Evolutionary conservation across 2,797 vertebrate species (phyloP).

Genomic region (Spinus olivaceus): DNA sequence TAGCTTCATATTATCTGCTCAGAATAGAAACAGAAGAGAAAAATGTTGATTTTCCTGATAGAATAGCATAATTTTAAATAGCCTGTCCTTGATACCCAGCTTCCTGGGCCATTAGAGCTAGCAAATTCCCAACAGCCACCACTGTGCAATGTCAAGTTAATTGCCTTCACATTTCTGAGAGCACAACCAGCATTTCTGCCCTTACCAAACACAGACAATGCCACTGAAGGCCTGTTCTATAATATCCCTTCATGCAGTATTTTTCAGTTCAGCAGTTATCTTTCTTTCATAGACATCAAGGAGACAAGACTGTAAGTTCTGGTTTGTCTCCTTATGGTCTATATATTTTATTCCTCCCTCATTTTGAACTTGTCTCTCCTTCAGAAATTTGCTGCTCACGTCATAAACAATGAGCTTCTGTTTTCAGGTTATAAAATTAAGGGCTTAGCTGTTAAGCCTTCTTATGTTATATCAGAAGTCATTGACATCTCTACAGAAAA

Average conservation of each 20-base stretch:
- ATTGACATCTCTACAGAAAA: neutral
- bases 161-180: slow-evolving; percentile 12
- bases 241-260: neutral
- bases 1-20: neutral
- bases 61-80: neutral
- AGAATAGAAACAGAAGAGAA: slow-evolving; percentile 10
- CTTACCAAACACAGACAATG: neutral
- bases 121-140: slow-evolving; percentile 4
- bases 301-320: neutral
- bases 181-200: neutral
- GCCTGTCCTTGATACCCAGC: slow-evolving; percentile 9
- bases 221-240: neutral
- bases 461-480: neutral
- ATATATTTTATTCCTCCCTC: neutral
- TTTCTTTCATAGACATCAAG: neutral
- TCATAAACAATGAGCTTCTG: neutral
- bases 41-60: neutral
- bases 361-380: neutral
- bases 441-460: neutral
- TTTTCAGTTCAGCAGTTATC: neutral
- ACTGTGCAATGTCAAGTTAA: neutral
- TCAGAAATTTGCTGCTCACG: neutral
- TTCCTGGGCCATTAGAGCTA: neutral
- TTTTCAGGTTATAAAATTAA: slow-evolving; percentile 4
- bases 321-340: neutral